Evolutionary conservation across 35 echinoderm and acorn worm genomes (phyloP), one percentile per base, ranked within the genome.

Genomic region (Heliocidaris erythrogramma): DNA sequence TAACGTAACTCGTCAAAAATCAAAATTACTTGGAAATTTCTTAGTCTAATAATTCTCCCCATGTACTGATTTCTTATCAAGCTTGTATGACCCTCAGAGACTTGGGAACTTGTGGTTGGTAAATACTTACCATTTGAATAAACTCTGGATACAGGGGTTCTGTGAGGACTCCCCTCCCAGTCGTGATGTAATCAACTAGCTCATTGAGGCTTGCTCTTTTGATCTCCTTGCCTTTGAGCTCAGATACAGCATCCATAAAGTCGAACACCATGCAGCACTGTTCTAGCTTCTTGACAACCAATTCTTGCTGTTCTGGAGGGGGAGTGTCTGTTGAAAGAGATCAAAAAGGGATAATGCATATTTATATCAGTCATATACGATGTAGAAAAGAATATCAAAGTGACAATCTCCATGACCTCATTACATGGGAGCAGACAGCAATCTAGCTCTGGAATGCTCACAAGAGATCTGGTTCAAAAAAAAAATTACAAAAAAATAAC

Each of bases 191-290:
- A 94, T 99, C 98, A 47, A 99, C 98, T 85, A 99, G 90, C 94
- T 99, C 98, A 97, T 99, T 99, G 50, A 99, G 95, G 96, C 96
- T 99, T 52, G 97, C 98, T 94, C 98, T 93, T 85, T 99, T 99
- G 91, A 99, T 97, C 95, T 99, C 98, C 94, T 99, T 99, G 93
- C 98, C 98, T 94, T 94, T 97, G 47, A 99, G 86, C 85, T 99
- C 98, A 4, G 97, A 96, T 65, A 99, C 98, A 85, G 98, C 97
- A 71, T 99, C 98, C 98, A 99, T 99, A 95, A 99, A 99, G 95
- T 99, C 98, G 95, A 99, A 99, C 49, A 99, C 96, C 92, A 96
- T 96, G 95, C 98, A 97, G 95, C 98, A 99, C 96, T 99, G 98
- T 61, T 96, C 94, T 94, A 99, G 92, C 97, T 99, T 99, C 98